Base-by-base conservation (phyloP, 2,113 vertebrate species). In the Platycercus adscitus region DNA sequence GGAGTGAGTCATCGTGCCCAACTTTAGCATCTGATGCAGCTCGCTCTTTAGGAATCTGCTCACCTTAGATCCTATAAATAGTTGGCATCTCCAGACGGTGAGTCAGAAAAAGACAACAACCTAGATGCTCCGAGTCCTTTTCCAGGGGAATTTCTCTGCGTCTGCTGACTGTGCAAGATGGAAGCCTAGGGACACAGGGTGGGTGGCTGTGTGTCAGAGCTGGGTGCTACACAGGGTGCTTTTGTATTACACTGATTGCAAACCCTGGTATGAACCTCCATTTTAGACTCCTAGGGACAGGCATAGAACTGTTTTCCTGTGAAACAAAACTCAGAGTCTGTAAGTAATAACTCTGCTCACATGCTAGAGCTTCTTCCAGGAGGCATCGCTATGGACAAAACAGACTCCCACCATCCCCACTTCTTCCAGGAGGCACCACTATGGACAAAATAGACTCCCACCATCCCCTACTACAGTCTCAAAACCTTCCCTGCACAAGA, bases 31-130 rank as follows among this genome's bases (percentile, higher is more conserved):
- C 84, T 11, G 41, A 61, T 39, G 43, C 81, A 81, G 65, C 87
- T 50, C 31, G 52, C 90, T 91, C 35, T 80, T 93, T 41, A 95
- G 88, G 90, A 95, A 94, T 85, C 90, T 18, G 50, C 88, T 76
- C 96, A 96, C 92, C 92, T 93, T 66, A 72, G 29, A 72, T 31
- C 73, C 88, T 94, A 86, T 65, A 28, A 85, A 88, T 85, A 94
- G 82, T 26, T 80, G 39, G 75, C 88, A 82, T 52, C 81, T 91
- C 78, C 90, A 79, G 88, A 68, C 11, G 5, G 63, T 28, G 75
- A 93, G 31, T 89, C 88, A 82, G 70, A 80, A 82, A 87, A 55
- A 93, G 58, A 53, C 21, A 82, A 9, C 39, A 44, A 55, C 56
- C 33, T 43, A 76, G 71, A 68, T 26, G 60, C 39, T 81, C 50